Evolutionary conservation across 2,888 invertebrate genomes (phyloP).

Genomic region (Actias luna): DNA sequence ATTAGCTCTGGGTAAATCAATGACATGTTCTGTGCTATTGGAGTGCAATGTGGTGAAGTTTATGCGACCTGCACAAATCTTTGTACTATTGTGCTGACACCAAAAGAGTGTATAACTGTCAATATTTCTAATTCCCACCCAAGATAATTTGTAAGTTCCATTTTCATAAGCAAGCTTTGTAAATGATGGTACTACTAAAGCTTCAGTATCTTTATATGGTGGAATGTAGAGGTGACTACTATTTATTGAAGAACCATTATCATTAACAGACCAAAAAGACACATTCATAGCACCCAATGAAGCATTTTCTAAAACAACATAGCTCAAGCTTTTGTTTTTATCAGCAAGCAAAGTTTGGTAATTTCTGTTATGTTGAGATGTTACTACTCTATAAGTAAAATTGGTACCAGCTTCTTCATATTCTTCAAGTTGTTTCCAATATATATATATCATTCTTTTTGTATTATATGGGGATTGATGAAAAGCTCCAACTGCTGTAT

Average conservation of each 20-base stretch:
- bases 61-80: constrained; percentile 80
- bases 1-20: constrained; percentile 81
- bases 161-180: constrained; percentile 88
- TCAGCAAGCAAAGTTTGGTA: constrained; percentile 62
- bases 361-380: constrained; percentile 51
- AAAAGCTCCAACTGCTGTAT: constrained; percentile 88
- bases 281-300: constrained; percentile 68
- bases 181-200: constrained; percentile 79
- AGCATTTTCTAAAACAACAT: constrained; percentile 81
- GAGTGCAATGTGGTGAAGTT: constrained; percentile 64
- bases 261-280: constrained; percentile 83
- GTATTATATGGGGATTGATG: constrained; percentile 80
- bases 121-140: constrained; percentile 83
- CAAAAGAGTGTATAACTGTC: constrained; percentile 91
- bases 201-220: constrained; percentile 64
- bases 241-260: constrained; percentile 79
- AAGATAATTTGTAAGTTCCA: constrained; percentile 87
- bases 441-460: constrained; percentile 85
- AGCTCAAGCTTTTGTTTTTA: constrained; percentile 81
- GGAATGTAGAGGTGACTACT: constrained; percentile 84
- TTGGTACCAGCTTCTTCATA: constrained; percentile 87
- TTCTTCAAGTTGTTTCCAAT: constrained; percentile 89
- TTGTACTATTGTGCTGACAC: constrained; percentile 80
- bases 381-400: constrained; percentile 85
- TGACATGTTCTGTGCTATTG: constrained; percentile 74